Base-by-base conservation (phyloP, 2,113 vertebrate genomes). In the Ictalurus punctatus region DNA sequence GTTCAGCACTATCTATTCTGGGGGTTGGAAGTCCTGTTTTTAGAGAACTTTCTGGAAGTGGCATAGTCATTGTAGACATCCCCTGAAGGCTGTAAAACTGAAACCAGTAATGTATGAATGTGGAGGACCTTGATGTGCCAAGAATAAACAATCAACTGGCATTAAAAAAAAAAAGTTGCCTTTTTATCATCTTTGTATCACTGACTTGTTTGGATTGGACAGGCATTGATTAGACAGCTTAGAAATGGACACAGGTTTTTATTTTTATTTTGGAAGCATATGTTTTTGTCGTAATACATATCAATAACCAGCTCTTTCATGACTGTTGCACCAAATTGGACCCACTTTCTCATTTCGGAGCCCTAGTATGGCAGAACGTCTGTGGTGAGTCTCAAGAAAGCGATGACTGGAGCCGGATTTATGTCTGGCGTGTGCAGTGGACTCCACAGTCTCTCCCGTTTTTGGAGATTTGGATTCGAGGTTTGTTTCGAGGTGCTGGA, bases 391-490 rank as follows among this genome's bases (percentile, higher is more conserved):
- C 87, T 40, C 10, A 10, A 34, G 27, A 85, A 69, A 48, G 34
- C 25, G 74, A 44, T 52, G 86, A 88, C 67, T 69, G 84, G 65
- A 52, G 52, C 30, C 85, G 86, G 85, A 89, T 69, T 87, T 85
- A 88, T 93, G 93, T 59, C 61, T 48, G 23, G 56, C 67, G 54
- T 59, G 61, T 48, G 84, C 82, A 88, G 83, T 54, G 87, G 87
- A 89, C 80, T 82, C 81, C 83, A 76, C 87, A 79, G 92, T 91
- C 93, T 86, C 92, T 92, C 94, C 94, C 80, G 76, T 95, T 95
- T 48, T 95, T 93, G 94, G 94, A 95, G 92, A 93, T 92, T 92
- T 92, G 63, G 83, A 65, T 78, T 58, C 89, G 91, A 90, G 91
- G 93, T 90, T 93, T 91, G 93, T 93, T 94, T 92, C 92, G 92